These are phyloP conservation scores for Metalampra italica DNA, from an alignment of 2,888 invertebrate genomes.

Conservation along the genomic window DNA sequence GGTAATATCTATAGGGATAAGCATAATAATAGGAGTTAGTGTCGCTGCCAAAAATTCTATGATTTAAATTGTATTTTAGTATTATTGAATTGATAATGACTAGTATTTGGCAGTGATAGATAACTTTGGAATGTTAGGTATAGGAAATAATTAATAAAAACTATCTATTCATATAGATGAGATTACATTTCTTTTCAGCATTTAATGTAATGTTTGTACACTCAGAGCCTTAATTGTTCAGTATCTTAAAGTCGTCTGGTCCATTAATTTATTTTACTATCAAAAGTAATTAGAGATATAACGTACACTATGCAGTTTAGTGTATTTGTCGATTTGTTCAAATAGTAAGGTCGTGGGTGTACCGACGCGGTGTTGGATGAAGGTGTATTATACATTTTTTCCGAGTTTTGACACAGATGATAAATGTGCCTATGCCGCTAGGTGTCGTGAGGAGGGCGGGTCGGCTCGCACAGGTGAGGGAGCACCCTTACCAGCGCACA, in stretches of 20 bases:
- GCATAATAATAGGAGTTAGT: slow-evolving; percentile 61
- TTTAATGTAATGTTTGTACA: slow-evolving; percentile 32
- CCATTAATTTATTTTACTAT: neutral
- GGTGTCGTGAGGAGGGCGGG: slow-evolving; percentile 92
- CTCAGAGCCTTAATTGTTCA: slow-evolving; percentile 4
- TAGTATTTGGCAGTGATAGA: slow-evolving; percentile 57
- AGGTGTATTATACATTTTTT: slow-evolving; percentile 38
- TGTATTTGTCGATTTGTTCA: too few relatives aligned
- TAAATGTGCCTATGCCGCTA: slow-evolving; percentile 77
- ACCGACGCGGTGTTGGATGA: slow-evolving; percentile 26
- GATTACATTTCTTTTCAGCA: slow-evolving; percentile 65
- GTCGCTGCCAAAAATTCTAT: slow-evolving; percentile 58
- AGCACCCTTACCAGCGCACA: slow-evolving; percentile 98
- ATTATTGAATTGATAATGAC: slow-evolving; percentile 38
- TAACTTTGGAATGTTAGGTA: slow-evolving; percentile 38
- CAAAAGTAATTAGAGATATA: neutral
- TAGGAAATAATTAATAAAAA: slow-evolving; percentile 24
- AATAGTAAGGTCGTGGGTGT: slow-evolving; percentile 14
- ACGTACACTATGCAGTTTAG: too few relatives aligned
- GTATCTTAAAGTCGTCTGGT: neutral
- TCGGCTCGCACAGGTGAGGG: slow-evolving; percentile 93
- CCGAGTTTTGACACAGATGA: slow-evolving; percentile 52
- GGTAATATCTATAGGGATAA: slow-evolving; percentile 48
- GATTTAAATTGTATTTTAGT: slow-evolving; percentile 39
- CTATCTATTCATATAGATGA: slow-evolving; percentile 41